Conservation (phyloP, 2,113 vertebrate species). For the Platanista minor region DNA sequence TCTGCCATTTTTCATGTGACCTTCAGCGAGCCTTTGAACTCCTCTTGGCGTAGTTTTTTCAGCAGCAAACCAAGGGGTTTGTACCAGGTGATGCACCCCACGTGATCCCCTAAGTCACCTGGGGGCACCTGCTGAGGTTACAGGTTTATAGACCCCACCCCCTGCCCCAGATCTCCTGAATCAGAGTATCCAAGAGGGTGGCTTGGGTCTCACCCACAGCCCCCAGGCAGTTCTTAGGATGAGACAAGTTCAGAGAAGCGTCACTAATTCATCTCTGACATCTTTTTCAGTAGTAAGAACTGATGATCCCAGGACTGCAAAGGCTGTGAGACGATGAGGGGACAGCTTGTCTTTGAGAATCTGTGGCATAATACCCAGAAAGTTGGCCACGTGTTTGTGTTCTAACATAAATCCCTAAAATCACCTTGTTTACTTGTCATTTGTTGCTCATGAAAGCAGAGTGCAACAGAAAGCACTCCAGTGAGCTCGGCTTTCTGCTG, state of each 20-base stretch:
- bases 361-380: background rate
- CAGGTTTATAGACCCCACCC: background rate
- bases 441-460: background rate
- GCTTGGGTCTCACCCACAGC: background rate
- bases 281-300: background rate
- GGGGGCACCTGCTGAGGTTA: background rate
- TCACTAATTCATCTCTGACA: background rate
- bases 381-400: rapidly evolving
- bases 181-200: background rate
- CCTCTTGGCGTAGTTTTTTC: background rate
- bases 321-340: background rate
- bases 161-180: background rate
- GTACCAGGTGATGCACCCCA: background rate
- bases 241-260: background rate
- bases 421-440: background rate
- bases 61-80: too few relatives aligned
- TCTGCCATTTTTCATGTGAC: background rate
- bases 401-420: background rate
- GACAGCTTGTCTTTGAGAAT: background rate
- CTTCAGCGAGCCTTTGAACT: background rate
- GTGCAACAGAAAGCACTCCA: background rate
- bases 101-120: background rate
- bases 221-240: background rate
- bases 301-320: too few relatives aligned
- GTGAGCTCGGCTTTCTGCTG: rapidly evolving